Base-by-base conservation (phyloP, 2,113 vertebrate genomes). In the Chionis minor region DNA sequence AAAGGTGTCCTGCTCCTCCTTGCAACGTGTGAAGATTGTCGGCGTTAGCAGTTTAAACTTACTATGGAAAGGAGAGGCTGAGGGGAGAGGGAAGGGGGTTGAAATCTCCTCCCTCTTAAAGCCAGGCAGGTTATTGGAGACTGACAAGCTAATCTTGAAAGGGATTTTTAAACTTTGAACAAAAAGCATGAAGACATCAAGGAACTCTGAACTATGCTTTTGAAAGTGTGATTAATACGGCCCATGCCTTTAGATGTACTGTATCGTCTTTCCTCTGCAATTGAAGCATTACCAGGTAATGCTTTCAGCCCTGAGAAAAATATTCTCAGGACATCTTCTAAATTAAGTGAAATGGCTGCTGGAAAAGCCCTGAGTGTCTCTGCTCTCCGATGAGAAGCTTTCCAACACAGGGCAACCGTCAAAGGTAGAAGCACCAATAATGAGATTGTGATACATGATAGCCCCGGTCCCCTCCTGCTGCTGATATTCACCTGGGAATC, bases 391-490 rank as follows among this genome's bases (percentile, higher is more conserved):
- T 33, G 42, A 86, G 73, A 45, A 73, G 17, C 33, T 77, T 74
- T 93, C 40, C 81, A 61, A 20, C 19, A 26, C 30, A 75, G 28
- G 61, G 70, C 30, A 77, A 4, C 10, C 7, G 14, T 23, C 62
- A 61, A n/a, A 72, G 27, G 49, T 20, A 59, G 40, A 56, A 59
- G 27, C 74, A 58, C 59, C 49, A 71, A 6, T 8, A 56, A 51
- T 5, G 40, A 59, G 49, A 7, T 18, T 18, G 28, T 23, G 67
- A 66, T 26, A 28, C 0, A 19, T 4, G 1, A 44, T 3, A 81
- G 45, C n/a, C 20, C 35, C 1, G 0, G 22, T 21, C 15, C 33
- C 23, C n/a, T 62, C 42, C 61, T 22, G 13, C 8, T 51, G 38
- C 42, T 45, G 20, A 26, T 23, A 10, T 8, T 18, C 42, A 55